Conservation (phyloP, 2,113 vertebrate genomes). For the Bujurquina vittata region DNA sequence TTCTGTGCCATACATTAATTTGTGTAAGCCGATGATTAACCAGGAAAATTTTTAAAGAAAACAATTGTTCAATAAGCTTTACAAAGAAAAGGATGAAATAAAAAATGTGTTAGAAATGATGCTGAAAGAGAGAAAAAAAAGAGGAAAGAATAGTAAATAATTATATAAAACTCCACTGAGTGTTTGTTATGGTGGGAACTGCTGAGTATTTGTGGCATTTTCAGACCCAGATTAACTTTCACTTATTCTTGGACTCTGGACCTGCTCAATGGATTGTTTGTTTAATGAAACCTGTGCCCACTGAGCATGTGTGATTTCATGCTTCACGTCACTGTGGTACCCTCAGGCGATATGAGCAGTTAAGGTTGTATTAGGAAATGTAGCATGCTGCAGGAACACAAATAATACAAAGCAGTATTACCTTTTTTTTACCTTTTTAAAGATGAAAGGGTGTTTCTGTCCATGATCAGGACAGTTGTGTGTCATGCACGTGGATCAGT, state of each 20-base stretch:
- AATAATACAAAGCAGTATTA: background rate
- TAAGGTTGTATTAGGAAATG: constrained; percentile 21
- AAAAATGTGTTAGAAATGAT: background rate
- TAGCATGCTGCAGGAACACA: background rate
- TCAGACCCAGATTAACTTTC: constrained; percentile 7
- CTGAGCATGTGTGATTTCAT: constrained; percentile 9
- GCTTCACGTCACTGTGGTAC: background rate
- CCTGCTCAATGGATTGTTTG: constrained; percentile 45
- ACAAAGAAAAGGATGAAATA: background rate
- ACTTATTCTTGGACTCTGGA: constrained; percentile 46
- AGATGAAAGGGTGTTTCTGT: background rate
- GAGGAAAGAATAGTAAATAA: background rate
- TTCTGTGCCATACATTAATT: background rate
- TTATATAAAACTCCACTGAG: background rate
- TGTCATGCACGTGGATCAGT: background rate
- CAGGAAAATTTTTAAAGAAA: background rate
- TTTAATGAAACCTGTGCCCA: constrained; percentile 4
- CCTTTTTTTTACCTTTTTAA: background rate
- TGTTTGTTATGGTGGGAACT: background rate
- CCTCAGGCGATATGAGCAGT: constrained; percentile 46
- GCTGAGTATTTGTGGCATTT: background rate
- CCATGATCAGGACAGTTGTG: background rate
- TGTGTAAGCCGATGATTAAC: too few species aligned
- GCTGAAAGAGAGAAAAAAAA: background rate
- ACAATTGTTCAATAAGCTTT: background rate